Evolutionary conservation across 2,797 vertebrate genomes (phyloP).

Genomic region (Ctenochaetus hawaiiensis): DNA sequence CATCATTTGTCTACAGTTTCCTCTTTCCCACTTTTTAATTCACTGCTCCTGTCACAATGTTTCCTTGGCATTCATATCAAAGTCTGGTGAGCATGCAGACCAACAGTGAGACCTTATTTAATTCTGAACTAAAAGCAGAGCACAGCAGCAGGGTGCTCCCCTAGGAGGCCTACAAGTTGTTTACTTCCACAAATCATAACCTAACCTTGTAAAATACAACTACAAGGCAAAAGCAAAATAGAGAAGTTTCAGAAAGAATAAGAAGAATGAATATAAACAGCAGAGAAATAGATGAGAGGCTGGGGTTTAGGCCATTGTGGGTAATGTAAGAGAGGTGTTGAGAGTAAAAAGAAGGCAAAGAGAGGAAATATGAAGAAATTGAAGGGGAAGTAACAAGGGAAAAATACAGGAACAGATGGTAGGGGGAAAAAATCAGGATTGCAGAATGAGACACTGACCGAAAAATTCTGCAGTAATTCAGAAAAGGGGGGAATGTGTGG

Average conservation of each 20-base stretch:
- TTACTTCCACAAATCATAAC: constrained; percentile 56
- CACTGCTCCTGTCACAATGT: constrained; percentile 23
- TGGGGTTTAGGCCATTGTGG: background rate
- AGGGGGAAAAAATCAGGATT: background rate
- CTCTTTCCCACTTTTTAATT: constrained; percentile 22
- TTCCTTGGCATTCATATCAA: constrained; percentile 43
- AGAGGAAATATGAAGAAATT: background rate
- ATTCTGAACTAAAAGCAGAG: constrained; percentile 27
- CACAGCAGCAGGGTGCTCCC: constrained; percentile 32
- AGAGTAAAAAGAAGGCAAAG: background rate
- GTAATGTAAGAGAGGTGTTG: background rate
- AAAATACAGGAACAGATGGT: background rate
- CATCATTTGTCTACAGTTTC: constrained; percentile 6
- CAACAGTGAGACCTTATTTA: constrained; percentile 32
- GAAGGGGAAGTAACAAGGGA: background rate
- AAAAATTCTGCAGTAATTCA: constrained; percentile 19
- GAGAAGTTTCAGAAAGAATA: background rate
- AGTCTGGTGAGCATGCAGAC: constrained; percentile 14
- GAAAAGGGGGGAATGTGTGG: constrained; percentile 52
- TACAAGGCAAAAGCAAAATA: constrained; percentile 25
- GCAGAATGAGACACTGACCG: constrained; percentile 23
- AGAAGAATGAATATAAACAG: constrained; percentile 14
- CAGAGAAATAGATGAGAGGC: background rate
- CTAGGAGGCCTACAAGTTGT: constrained; percentile 41
- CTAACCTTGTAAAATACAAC: constrained; percentile 54